A percentile compares a stretch with the other conserved stretches of the same genome.
Conservation (phyloP, 2,797 vertebrate species). For the Delichon dasypus region DNA sequence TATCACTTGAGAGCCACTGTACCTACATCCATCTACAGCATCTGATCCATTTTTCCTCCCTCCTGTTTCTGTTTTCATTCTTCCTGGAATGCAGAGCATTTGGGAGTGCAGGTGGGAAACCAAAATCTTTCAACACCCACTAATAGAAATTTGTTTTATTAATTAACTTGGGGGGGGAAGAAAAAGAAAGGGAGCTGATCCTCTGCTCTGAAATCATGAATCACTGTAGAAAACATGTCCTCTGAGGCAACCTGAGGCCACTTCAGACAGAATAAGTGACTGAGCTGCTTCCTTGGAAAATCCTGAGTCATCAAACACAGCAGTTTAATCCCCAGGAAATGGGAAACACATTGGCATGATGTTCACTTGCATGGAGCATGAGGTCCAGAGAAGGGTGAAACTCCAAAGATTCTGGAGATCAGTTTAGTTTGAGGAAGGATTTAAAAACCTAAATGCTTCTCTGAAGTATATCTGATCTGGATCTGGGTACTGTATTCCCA, state of each 20-base stretch:
- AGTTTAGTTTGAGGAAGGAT: constrained; percentile 6
- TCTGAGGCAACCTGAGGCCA: constrained; percentile 70
- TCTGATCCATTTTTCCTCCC: neutral
- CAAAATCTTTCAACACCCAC: constrained; percentile 40
- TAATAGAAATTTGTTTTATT: constrained; percentile 54
- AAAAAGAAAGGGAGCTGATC: neutral
- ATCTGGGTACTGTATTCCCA: constrained; percentile 5
- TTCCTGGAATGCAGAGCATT: constrained; percentile 15
- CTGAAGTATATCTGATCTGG: constrained; percentile 39
- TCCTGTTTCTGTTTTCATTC: constrained; percentile 27
- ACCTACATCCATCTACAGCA: neutral
- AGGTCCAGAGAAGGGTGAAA: constrained; percentile 29
- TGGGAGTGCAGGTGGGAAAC: constrained; percentile 29
- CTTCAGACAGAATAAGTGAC: constrained; percentile 6
- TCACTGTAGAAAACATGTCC: constrained; percentile 50
- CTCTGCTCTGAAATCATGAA: constrained; percentile 33
- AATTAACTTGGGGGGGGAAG: constrained; percentile 42
- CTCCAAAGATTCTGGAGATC: constrained; percentile 7
- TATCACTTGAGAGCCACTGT: neutral
- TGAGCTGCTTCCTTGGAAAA: constrained; percentile 27
- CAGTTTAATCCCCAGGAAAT: constrained; percentile 53
- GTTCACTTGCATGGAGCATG: neutral
- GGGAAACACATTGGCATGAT: constrained; percentile 41
- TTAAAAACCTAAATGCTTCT: constrained; percentile 34
- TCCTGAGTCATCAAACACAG: constrained; percentile 39